A percentile compares a stretch with the other conserved stretches of the same genome.
Conservation (phyloP, 2,797 vertebrate genomes). For the Masticophis lateralis region DNA sequence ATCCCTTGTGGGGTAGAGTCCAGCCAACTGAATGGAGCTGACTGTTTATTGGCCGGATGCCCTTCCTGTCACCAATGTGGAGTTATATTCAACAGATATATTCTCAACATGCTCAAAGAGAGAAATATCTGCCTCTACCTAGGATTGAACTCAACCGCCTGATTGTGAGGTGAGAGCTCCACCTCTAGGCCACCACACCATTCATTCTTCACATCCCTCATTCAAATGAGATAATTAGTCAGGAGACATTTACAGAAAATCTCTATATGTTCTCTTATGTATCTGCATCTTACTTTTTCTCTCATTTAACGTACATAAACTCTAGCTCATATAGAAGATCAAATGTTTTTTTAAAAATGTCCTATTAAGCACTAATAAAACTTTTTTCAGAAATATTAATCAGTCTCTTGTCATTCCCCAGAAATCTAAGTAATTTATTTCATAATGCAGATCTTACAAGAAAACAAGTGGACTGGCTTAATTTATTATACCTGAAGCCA, state of each 20-base stretch:
- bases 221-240: neutral
- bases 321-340: conserved; percentile 47
- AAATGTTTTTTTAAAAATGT: conserved; percentile 54
- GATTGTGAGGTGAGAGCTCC: too few species aligned
- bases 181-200: too few species aligned
- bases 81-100: too few species aligned
- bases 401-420: conserved; percentile 58
- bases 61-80: too few species aligned
- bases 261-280: neutral
- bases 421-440: conserved; percentile 66
- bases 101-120: too few species aligned
- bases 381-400: conserved; percentile 65
- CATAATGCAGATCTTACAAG: conserved; percentile 54
- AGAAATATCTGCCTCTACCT: too few species aligned
- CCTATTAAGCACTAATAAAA: conserved; percentile 57
- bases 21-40: too few species aligned
- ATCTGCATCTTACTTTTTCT: neutral
- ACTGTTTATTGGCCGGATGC: too few species aligned
- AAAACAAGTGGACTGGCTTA: conserved; percentile 53
- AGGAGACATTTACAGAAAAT: neutral
- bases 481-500: conserved; percentile 48
- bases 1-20: too few species aligned
- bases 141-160: too few species aligned
- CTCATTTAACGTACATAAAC: conserved; percentile 36
- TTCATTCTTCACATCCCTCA: neutral